Evolutionary conservation across 1,140 invertebrate species (phyloP), one percentile per base, ranked within the genome.

Genomic region (Uloborus diversus): DNA sequence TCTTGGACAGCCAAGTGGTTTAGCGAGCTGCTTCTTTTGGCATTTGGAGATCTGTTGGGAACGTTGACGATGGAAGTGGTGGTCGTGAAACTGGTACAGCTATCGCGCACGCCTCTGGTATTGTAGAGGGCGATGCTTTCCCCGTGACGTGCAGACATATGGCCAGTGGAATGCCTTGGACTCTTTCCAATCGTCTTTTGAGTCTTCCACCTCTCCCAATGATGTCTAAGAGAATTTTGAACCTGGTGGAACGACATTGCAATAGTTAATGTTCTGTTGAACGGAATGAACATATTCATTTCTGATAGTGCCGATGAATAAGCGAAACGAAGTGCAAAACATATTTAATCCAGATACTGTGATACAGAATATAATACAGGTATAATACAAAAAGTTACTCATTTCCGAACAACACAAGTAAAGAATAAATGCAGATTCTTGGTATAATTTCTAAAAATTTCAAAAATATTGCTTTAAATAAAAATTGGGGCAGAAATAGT

Each of bases 221-320:
- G 93, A 87, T 96, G 93, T 62, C 91, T 89, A 73, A 96, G 87
- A 0, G 94, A 92, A 84, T 93, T 94, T 66, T 94, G 92, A 14
- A 98, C 96, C 88, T 97, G 96, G 88, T 96, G 96, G 86, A 96
- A 93, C 23, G 96, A n/a, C n/a, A n/a, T n/a, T n/a, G n/a, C n/a
- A n/a, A n/a, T n/a, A n/a, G n/a, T n/a, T n/a, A n/a, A n/a, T n/a
- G n/a, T n/a, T n/a, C n/a, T n/a, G n/a, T n/a, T n/a, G n/a, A n/a
- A n/a, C n/a, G n/a, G n/a, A n/a, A n/a, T n/a, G n/a, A n/a, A n/a
- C n/a, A n/a, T n/a, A n/a, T n/a, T n/a, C n/a, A n/a, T n/a, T n/a
- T n/a, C n/a, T n/a, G n/a, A n/a, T n/a, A n/a, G n/a, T n/a, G n/a
- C n/a, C n/a, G n/a, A n/a, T n/a, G n/a, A n/a, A n/a, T n/a, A n/a